phyloP scores from a whole-genome alignment of 2,797 vertebrate genomes.

The Capromys pilorides region DNA sequence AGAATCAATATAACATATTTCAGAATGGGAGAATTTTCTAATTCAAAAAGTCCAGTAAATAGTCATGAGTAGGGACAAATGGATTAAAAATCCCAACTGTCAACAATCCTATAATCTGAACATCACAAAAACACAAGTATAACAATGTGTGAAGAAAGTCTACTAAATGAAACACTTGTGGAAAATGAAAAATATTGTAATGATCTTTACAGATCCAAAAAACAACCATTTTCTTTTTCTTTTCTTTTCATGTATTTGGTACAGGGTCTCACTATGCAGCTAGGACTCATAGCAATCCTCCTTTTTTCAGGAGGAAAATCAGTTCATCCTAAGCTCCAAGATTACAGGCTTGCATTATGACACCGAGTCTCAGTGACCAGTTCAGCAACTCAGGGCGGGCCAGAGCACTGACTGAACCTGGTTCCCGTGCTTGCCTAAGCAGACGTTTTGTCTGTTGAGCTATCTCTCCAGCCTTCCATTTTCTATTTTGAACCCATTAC shows the following conservation, averaged over 20 bases:
- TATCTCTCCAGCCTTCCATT: not conserved
- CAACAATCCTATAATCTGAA: not conserved
- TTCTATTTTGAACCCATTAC: not conserved
- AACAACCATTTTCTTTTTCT: not conserved
- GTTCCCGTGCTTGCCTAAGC: no score
- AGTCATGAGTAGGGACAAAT: not conserved
- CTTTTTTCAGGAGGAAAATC: no score
- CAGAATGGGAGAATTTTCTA: not conserved
- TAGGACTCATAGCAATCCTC: no score
- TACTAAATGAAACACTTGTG: not conserved
- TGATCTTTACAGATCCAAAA: not conserved
- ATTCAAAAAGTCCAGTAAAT: not conserved
- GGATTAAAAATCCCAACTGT: not conserved
- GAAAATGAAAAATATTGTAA: not conserved
- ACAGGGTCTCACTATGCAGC: no score
- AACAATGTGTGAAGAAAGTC: not conserved
- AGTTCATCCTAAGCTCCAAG: no score
- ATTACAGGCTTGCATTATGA: no score
- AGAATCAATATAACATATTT: not conserved
- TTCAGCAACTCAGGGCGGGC: no score
- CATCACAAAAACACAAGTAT: not conserved
- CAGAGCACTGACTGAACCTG: no score
- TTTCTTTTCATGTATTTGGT: no score
- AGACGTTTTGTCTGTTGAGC: no score
- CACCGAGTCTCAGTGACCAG: no score